Percentiles rank a stretch among this genome's conserved stretches.
These are phyloP conservation scores for Sipha flava DNA, from an alignment of 1,140 invertebrate genomes.

Conservation along the genomic window DNA sequence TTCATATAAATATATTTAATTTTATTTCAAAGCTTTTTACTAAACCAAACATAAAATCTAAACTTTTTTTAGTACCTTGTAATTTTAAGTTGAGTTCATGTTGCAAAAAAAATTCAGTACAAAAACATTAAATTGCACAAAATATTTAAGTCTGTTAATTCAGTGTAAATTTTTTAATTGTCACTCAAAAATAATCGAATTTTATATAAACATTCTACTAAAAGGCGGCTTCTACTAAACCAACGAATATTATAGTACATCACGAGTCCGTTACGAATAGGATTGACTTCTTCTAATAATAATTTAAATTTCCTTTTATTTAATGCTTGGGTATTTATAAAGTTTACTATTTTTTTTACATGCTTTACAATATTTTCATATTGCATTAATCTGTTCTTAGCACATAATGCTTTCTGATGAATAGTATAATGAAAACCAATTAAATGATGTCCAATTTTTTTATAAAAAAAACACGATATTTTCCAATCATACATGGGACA, in stretches of 20 bases:
- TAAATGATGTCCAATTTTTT: background rate
- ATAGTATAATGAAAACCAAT: background rate
- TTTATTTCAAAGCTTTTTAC: no score
- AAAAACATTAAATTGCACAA: background rate
- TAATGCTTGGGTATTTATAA: background rate
- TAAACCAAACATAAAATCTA: no score
- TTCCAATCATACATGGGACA: background rate
- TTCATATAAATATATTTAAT: no score
- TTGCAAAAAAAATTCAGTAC: background rate
- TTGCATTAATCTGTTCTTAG: background rate
- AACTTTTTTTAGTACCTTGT: no score
- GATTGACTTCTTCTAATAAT: background rate
- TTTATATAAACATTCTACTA: background rate
- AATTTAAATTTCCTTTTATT: background rate
- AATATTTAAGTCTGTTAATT: background rate
- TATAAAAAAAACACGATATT: background rate
- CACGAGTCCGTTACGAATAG: background rate
- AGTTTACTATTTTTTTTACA: background rate
- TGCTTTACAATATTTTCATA: background rate
- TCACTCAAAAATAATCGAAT: background rate
- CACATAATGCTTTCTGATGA: background rate
- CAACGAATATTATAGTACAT: background rate
- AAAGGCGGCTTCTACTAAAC: background rate
- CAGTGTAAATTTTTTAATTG: background rate
- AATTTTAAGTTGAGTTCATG: no score